Percentiles rank a stretch among this genome's conserved stretches.
These are phyloP conservation scores for Gymnothorax reevesii DNA, from an alignment of 2,797 vertebrate genomes.

Conservation along the genomic window DNA sequence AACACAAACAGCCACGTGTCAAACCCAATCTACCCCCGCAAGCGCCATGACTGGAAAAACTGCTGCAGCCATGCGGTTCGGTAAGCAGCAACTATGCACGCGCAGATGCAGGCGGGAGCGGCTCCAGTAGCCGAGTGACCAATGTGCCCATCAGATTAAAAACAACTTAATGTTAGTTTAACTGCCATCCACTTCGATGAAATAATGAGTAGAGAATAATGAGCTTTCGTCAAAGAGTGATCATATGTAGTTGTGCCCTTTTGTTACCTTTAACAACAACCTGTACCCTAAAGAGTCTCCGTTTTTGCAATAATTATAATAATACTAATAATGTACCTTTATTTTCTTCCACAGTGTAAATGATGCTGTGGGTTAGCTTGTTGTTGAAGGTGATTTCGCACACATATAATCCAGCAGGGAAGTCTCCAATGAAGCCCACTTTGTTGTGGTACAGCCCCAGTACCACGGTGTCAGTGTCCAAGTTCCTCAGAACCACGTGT, in stretches of 20 bases:
- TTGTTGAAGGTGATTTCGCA: constrained; percentile 79
- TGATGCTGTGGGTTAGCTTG: constrained; percentile 63
- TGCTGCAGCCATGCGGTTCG: not conserved
- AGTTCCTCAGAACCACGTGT: constrained; percentile 74
- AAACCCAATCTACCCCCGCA: not conserved
- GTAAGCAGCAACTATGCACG: not conserved
- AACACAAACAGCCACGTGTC: not conserved
- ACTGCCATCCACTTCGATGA: too few relatives aligned
- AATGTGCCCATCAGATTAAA: too few relatives aligned
- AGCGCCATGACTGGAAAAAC: not conserved
- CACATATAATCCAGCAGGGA: constrained; percentile 75
- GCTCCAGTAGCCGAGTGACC: too few relatives aligned
- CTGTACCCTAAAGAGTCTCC: too few relatives aligned
- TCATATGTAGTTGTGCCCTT: too few relatives aligned
- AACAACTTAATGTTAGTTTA: too few relatives aligned
- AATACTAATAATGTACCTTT: constrained; percentile 64
- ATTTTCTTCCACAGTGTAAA: constrained; percentile 77
- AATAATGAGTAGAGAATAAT: too few relatives aligned
- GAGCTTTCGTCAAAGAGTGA: too few relatives aligned
- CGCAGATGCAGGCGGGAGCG: too few relatives aligned
- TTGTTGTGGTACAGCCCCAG: constrained; percentile 74
- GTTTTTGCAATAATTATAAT: not conserved
- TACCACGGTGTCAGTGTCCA: constrained; percentile 63
- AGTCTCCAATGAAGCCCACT: constrained; percentile 79
- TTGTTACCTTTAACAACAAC: too few relatives aligned